Evolutionary conservation across 2,888 invertebrate genomes (phyloP).

Genomic region (Odontomyia ornata): DNA sequence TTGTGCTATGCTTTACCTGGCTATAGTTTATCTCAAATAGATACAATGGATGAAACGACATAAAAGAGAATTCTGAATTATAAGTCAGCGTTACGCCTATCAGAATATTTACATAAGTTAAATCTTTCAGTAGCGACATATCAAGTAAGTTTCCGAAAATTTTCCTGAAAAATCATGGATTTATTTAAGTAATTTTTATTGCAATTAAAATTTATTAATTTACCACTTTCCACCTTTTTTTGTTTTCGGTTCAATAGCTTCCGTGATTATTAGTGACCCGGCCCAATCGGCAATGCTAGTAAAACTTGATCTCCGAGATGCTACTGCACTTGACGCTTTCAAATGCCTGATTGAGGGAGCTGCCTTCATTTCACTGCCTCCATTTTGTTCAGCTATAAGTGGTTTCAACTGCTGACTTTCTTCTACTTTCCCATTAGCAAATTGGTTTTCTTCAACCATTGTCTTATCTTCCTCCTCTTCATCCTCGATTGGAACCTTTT

Average conservation of each 20-base stretch:
- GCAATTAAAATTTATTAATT: not conserved
- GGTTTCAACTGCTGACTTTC: conserved; percentile 35
- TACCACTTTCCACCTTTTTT: not conserved
- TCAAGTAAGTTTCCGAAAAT: conserved; percentile 70
- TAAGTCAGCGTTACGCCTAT: conserved; percentile 75
- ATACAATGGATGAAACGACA: conserved; percentile 72
- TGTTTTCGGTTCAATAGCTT: not conserved
- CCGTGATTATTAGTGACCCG: not conserved
- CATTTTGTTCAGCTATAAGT: conserved; percentile 30
- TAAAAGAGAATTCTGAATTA: conserved; percentile 76
- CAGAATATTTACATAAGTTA: conserved; percentile 73
- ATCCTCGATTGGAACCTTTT: conserved; percentile 65
- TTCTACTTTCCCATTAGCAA: not conserved
- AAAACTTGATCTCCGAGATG: not conserved
- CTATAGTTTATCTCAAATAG: conserved; percentile 59
- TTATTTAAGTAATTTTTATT: not conserved
- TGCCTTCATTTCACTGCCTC: not conserved
- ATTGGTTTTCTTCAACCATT: not conserved
- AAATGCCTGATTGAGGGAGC: not conserved
- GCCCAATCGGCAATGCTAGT: not conserved
- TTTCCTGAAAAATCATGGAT: conserved; percentile 60
- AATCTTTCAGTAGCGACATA: conserved; percentile 70
- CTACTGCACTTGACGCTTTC: not conserved
- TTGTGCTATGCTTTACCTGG: conserved; percentile 54
- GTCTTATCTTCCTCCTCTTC: conserved; percentile 8